Evolutionary conservation across 2,888 invertebrate species (phyloP), one percentile per base, ranked within the genome.

Genomic region (Diloba caeruleocephala): DNA sequence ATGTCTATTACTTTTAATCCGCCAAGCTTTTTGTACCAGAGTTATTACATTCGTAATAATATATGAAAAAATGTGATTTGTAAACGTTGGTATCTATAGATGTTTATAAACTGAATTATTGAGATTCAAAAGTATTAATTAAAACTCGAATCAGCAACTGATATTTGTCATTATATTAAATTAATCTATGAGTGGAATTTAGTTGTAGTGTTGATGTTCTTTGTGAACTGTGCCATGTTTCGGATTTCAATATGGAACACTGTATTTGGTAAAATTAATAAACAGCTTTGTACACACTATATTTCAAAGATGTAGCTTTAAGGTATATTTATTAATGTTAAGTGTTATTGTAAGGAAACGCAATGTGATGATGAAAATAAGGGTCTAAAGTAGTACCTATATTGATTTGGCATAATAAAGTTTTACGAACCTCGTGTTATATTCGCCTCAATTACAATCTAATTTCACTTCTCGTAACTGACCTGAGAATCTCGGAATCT

Each of bases 301-400:
- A 71, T 66, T 76, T 78, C 71, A 78, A 78, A 77, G 73, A 76
- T 77, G 56, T 74, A 75, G 67, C 31, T 65, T 58, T 81, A 59
- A 79, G 79, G 78, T 71, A 78, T 81, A 81, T 80, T 78, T 81
- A 79, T 81, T 71, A 78, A 76, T 67, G 52, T 74, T 82, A 82
- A 81, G 79, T 80, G 75, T 78, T 87, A 85, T 77, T 72, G 69
- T 91, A 92, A 89, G 88, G 83, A 74, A 89, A 90, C 89, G 82
- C 86, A 88, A 86, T 92, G 91, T 92, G 91, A 92, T 92, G 87
- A 85, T 85, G 84, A 85, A 89, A 85, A 82, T 84, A 87, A 89
- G 89, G 89, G 87, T 89, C 88, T 88, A 89, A 88, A 82, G 76
- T 84, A 85, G 82, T 81, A 84, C 81, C 78, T 84, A 79, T 70